Base-by-base conservation (phyloP, 2,888 invertebrate genomes). In the Phania funesta region DNA sequence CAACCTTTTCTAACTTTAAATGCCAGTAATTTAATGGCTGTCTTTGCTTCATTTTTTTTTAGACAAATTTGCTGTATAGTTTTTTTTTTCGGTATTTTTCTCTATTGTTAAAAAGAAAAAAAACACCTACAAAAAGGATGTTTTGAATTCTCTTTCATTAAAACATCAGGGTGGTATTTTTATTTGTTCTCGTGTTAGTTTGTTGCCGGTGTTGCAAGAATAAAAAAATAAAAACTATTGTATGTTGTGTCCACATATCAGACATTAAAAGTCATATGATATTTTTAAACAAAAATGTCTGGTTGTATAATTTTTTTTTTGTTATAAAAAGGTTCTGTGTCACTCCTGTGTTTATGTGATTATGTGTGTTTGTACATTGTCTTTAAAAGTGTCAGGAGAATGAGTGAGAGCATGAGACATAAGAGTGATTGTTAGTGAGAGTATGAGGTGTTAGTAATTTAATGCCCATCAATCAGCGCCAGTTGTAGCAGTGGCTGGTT, bases 361-460 rank as follows among this genome's bases (percentile, higher is more conserved):
- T 20, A 16, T 38, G n/a, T 44, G 18, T 35, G 32, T 41, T 7
- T 67, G 67, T 35, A 29, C 3, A 6, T 8, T 48, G 56, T 60
- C 58, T 46, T 62, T 62, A 52, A 52, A 41, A 54, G 29, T 64
- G 70, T 24, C 22, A 52, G 44, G 11, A 38, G 62, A 26, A 8
- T 26, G 74, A 46, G 35, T 44, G 44, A 24, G 52, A 32, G 24
- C 26, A 26, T 24, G 26, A 32, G 56, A 58, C 44, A 56, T 46
- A 22, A 32, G 60, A 41, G 20, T 64, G 44, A 50, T 20, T 24
- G 48, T 26, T 38, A 18, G 65, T 60, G 60, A 35, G 75, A 68
- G 76, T 52, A 35, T 68, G 64, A 82, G 82, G 82, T 82, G 82
- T 82, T 78, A 52, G 82, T 82, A 82, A 82, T 82, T 82, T 82